Conservation (phyloP, 2,113 vertebrate genomes). For the Zonotrichia leucophrys region DNA sequence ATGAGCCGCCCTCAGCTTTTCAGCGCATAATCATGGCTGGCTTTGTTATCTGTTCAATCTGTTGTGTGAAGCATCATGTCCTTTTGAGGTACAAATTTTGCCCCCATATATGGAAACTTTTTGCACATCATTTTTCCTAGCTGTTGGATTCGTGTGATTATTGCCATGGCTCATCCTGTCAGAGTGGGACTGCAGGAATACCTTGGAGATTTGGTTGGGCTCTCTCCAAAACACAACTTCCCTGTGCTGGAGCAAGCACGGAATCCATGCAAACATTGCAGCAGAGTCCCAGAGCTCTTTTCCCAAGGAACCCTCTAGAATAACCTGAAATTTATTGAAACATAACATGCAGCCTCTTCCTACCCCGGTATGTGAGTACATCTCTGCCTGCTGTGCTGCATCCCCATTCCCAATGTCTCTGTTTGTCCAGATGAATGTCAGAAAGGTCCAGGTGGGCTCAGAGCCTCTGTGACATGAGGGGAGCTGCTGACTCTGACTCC, state of each 20-base stretch:
- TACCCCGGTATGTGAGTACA: not conserved
- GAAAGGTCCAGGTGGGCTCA: not conserved
- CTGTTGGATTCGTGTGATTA: not conserved
- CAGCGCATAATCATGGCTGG: not conserved
- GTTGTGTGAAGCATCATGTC: not conserved
- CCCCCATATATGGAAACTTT: constrained; percentile 17
- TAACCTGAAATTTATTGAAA: not conserved
- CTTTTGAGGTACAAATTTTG: not conserved
- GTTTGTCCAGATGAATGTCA: not conserved
- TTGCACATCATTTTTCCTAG: not conserved
- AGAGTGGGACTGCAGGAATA: not conserved
- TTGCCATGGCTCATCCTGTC: constrained; percentile 36
- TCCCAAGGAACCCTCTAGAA: not conserved
- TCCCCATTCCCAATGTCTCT: not conserved
- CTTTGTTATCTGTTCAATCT: not conserved
- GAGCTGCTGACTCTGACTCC: not conserved
- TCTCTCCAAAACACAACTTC: not conserved
- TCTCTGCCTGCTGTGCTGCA: not conserved
- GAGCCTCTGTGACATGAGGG: accelerated
- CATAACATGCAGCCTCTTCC: not conserved
- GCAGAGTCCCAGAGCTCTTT: not conserved
- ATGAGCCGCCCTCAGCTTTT: not conserved
- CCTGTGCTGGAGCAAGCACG: not conserved
- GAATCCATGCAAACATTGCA: not conserved
- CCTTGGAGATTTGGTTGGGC: not conserved